phyloP scores from a whole-genome alignment of 2,113 vertebrate species.

The Menura novaehollandiae region DNA sequence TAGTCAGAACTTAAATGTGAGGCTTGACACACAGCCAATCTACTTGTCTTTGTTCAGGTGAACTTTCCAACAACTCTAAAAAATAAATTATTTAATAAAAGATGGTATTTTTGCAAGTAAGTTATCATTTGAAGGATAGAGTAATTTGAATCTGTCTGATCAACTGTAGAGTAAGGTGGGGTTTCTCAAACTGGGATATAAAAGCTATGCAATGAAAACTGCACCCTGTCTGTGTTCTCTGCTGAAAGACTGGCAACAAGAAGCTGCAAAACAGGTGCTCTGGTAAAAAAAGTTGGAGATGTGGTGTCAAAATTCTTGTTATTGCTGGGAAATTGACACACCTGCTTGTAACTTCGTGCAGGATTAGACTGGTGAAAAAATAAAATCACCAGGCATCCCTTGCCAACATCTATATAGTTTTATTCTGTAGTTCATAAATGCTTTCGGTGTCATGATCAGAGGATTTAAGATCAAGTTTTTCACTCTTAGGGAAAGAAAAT shows the following conservation, averaged over 20 bases:
- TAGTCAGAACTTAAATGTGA: neutral
- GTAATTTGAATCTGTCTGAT: neutral
- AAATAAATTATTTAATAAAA: neutral
- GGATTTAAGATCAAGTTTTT: neutral
- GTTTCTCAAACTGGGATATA: neutral
- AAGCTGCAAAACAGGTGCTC: neutral
- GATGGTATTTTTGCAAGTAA: neutral
- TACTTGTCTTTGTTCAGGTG: neutral
- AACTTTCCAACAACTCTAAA: neutral
- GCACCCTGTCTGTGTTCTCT: accelerated
- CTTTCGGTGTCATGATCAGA: neutral
- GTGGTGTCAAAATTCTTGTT: neutral
- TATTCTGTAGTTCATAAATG: neutral
- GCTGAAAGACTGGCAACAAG: neutral
- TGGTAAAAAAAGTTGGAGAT: neutral
- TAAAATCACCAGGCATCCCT: neutral
- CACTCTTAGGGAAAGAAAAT: neutral
- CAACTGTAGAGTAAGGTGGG: accelerated
- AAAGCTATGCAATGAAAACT: neutral
- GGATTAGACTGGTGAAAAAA: neutral
- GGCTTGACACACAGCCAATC: neutral
- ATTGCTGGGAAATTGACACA: neutral
- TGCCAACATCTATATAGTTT: neutral
- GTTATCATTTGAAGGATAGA: neutral
- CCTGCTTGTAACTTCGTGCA: neutral